Evolutionary conservation across 2,113 vertebrate genomes (phyloP), one percentile per base, ranked within the genome.

Genomic region (Noctilio leporinus): DNA sequence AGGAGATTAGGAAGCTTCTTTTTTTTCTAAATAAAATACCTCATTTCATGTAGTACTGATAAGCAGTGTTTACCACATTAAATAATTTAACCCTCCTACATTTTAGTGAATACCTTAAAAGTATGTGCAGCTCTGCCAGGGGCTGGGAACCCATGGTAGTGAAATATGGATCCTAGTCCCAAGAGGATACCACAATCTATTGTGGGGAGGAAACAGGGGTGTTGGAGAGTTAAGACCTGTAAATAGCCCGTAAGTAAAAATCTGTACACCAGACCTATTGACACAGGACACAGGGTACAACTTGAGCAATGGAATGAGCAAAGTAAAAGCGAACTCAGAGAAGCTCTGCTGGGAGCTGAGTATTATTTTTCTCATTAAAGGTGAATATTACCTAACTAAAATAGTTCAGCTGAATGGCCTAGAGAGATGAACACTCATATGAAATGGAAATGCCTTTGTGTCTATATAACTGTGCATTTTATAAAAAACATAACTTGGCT

Each of bases 11-110:
- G 47, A 95, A 95, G 92, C 12, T n/a, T n/a, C 62, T 86, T 93
- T 94, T 93, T 95, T 95, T 93, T 65, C 62, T 91, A 95, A 94
- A 91, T 93, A 91, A 94, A 96, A 87, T 85, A 77, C 47, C 43
- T 95, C 22, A 47, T 91, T 88, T 93, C 95, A 88, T 93, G 40
- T 82, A 43, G 17, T 82, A 91, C 80, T 12, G 24, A 94, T 96
- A 84, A 95, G 49, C 62, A 96, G 15, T 51, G 33, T 96, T 93
- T 86, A 89, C 1, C 59, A 35, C n/a, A 67, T 73, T 30, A 43
- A 83, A 57, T 53, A 77, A 93, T 91, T 96, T 94, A 69, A 67
- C 82, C 22, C 55, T 89, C 51, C 17, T 62, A 69, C 10, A 22
- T 91, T 93, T 93, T 90, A 89, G 49, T 86, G 89, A 47, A n/a